Evolutionary conservation across 1,140 invertebrate species (phyloP).

Genomic region (Proales similis): DNA sequence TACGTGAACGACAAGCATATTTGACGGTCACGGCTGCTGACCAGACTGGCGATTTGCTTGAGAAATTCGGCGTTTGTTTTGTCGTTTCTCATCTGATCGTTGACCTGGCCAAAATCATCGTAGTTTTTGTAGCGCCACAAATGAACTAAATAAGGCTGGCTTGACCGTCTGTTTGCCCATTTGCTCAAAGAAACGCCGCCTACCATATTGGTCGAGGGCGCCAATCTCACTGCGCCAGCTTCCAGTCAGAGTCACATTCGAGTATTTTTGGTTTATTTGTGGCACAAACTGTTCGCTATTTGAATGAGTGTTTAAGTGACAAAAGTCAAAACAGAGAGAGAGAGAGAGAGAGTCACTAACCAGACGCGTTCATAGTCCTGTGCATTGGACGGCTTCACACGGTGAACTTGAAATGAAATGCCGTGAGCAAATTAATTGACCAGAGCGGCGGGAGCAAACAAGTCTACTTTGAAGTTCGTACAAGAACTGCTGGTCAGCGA

Average conservation of each 20-base stretch:
- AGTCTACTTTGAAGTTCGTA: conserved; percentile 74
- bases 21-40: conserved; percentile 23
- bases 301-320: no score
- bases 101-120: conserved; percentile 71
- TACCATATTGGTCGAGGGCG: conserved; percentile 84
- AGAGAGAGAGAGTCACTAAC: conserved; percentile 58
- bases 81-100: conserved; percentile 65
- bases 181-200: conserved; percentile 37
- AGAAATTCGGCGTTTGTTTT: conserved; percentile 55
- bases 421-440: background rate
- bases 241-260: conserved; percentile 53
- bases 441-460: background rate
- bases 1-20: conserved; percentile 60
- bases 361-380: conserved; percentile 78
- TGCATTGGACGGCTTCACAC: conserved; percentile 76
- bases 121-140: conserved; percentile 88
- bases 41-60: conserved; percentile 2
- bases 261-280: conserved; percentile 66
- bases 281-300: conserved; percentile 70
- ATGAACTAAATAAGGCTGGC: conserved; percentile 59
- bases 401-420: conserved; percentile 61
- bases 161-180: background rate
- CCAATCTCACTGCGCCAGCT: conserved; percentile 74
- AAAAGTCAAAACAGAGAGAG: background rate
- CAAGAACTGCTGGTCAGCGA: conserved; percentile 85